phyloP scores from a whole-genome alignment of 2,113 vertebrate genomes.

The Nyctereutes procyonoides region DNA sequence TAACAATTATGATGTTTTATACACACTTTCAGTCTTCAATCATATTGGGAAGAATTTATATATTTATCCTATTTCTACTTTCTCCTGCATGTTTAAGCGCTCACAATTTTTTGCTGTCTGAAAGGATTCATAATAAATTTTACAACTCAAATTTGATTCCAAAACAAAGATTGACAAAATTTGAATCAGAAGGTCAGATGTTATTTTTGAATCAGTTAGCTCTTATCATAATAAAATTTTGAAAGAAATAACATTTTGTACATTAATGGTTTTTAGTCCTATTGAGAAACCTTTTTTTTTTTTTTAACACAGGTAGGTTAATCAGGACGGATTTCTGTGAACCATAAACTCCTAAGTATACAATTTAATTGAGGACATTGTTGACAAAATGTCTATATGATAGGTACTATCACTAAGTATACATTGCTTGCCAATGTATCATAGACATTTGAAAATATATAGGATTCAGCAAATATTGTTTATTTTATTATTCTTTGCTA shows the following conservation, averaged over 20 bases:
- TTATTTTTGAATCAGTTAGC: background rate
- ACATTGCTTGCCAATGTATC: constrained; percentile 54
- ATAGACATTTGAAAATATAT: constrained; percentile 16
- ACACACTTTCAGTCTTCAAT: background rate
- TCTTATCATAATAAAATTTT: constrained; percentile 36
- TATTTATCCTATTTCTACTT: background rate
- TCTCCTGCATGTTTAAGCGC: background rate
- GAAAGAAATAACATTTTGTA: constrained; percentile 14
- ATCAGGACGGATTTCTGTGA: constrained; percentile 68
- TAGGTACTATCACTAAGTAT: constrained; percentile 48
- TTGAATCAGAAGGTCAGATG: constrained; percentile 31
- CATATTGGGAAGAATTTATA: background rate
- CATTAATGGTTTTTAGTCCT: background rate
- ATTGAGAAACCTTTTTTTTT: constrained; percentile 24
- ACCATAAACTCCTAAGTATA: constrained; percentile 69
- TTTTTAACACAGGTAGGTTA: constrained; percentile 47
- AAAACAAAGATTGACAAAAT: constrained; percentile 34
- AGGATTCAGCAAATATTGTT: constrained; percentile 15
- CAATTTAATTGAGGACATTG: constrained; percentile 61
- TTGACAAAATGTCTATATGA: constrained; percentile 70
- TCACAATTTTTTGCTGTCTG: background rate
- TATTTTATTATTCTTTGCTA: background rate
- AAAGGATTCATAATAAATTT: background rate
- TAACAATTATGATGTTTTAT: background rate
- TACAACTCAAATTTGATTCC: constrained; percentile 21